Evolutionary conservation across 2,113 vertebrate species (phyloP).

Genomic region (Tenebrosternarchus preto): DNA sequence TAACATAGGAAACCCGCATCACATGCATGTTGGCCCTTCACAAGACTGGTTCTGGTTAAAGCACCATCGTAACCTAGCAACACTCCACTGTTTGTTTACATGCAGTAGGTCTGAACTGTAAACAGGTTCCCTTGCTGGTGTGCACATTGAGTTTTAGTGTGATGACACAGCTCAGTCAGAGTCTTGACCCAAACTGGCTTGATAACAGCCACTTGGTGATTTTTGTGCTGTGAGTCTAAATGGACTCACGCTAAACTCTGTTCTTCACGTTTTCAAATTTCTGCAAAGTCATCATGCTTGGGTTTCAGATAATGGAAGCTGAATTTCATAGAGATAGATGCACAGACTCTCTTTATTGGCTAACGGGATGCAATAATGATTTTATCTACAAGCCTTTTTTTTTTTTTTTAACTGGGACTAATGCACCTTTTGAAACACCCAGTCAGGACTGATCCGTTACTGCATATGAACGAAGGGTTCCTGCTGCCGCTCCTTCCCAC

Average conservation of each 20-base stretch:
- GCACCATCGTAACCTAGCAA: slow-evolving; percentile 62
- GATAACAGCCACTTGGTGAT: slow-evolving; percentile 33
- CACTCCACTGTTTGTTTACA: slow-evolving; percentile 70
- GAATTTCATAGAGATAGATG: no score
- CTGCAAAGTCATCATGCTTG: background rate
- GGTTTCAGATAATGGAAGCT: background rate
- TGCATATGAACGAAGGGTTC: background rate
- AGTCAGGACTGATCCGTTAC: background rate
- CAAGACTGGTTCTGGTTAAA: slow-evolving; percentile 72
- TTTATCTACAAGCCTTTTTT: background rate
- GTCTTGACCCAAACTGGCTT: slow-evolving; percentile 27
- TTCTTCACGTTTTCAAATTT: slow-evolving; percentile 7
- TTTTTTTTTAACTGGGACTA: background rate
- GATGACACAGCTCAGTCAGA: slow-evolving; percentile 48
- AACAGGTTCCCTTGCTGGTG: slow-evolving; percentile 61
- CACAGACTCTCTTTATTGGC: background rate
- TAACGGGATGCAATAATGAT: background rate
- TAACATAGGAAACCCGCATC: slow-evolving; percentile 66
- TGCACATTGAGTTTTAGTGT: slow-evolving; percentile 46
- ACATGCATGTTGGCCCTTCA: slow-evolving; percentile 48
- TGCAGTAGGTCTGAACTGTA: slow-evolving; percentile 59
- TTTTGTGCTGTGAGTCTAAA: slow-evolving; percentile 4
- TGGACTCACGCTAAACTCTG: background rate
- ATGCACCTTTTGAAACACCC: background rate
- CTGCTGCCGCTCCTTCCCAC: background rate